A percentile compares a stretch with the other conserved stretches of the same genome.
Evolutionary conservation across 2,113 vertebrate genomes (phyloP).

Genomic region (Rhinoderma darwinii): DNA sequence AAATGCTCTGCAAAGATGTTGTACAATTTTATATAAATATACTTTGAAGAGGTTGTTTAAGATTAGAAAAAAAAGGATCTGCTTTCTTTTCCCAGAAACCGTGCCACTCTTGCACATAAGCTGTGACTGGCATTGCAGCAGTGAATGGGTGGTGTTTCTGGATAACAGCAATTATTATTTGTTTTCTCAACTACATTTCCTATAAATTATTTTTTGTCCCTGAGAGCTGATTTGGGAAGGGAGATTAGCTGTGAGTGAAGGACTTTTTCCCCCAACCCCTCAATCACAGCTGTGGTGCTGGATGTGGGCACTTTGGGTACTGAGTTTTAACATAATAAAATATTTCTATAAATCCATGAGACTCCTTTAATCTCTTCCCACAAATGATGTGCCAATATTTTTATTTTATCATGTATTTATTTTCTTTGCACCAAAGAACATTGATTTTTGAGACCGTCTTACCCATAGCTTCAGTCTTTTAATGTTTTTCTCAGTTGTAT

Average conservation of each 20-base stretch:
- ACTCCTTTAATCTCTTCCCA: background rate
- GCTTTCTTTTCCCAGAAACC: too few relatives aligned
- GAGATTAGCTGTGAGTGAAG: background rate
- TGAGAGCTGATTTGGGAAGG: background rate
- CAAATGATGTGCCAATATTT: too few relatives aligned
- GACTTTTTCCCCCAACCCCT: background rate
- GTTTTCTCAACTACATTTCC: background rate
- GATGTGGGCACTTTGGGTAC: background rate
- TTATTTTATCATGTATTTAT: background rate
- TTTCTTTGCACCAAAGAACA: constrained; percentile 53
- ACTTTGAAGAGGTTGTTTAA: background rate
- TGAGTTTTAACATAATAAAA: background rate
- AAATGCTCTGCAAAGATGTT: background rate
- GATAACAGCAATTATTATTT: background rate
- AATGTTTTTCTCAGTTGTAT: constrained; percentile 61
- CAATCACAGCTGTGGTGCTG: background rate
- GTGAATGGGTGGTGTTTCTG: background rate
- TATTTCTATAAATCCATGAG: background rate
- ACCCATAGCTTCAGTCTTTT: constrained; percentile 56
- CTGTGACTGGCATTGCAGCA: background rate
- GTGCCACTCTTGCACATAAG: background rate
- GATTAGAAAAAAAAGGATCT: background rate
- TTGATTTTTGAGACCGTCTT: background rate
- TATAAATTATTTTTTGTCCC: background rate
- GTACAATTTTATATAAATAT: background rate